Base-by-base conservation (phyloP, 2,888 invertebrate species). In the Pollenia angustigena region DNA sequence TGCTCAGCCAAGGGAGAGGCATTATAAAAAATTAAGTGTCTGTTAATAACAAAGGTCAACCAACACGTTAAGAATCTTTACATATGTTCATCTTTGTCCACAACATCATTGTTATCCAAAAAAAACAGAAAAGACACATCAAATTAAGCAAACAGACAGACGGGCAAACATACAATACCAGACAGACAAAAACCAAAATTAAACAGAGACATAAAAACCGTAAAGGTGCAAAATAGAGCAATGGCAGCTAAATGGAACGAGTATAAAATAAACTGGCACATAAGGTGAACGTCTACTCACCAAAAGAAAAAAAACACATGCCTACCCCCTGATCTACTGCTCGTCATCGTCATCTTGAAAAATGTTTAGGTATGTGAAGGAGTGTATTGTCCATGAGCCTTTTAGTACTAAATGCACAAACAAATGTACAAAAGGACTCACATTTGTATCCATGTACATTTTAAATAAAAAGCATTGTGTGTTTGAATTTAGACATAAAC, bases 211-310 rank as follows among this genome's bases (percentile, higher is more conserved):
- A 83, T 83, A 66, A 83, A 83, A 86, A 71, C 76, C 86, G 76
- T 86, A 86, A 86, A 86, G 86, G 83, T 86, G 86, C 79, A 82
- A 86, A 86, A 69, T 80, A 69, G 54, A 83, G 58, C 75, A 76
- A 56, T 32, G 48, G 81, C 86, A 86, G 80, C 80, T 86, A 83
- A 76, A 80, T 80, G 66, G 58, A 76, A 46, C 56, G 58, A 54
- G 54, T 40, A 54, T 54, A 56, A 72, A 81, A 76, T 62, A 48
- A 82, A 84, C 60, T 54, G 72, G 66, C 79, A 84, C 78, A 79
- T 64, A 60, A 56, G 40, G 48, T 80, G 58, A 56, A 50, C 16
- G 60, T 80, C 46, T 56, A 60, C 56, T 16, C 40, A 50, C 9
- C 8, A 74, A 10, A 69, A 16, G 48, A 23, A 85, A 62, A 23